Percentiles rank a stretch among this genome's conserved stretches.
Conservation (phyloP, 2,113 vertebrate species). For the Ceyx cyanopectus region DNA sequence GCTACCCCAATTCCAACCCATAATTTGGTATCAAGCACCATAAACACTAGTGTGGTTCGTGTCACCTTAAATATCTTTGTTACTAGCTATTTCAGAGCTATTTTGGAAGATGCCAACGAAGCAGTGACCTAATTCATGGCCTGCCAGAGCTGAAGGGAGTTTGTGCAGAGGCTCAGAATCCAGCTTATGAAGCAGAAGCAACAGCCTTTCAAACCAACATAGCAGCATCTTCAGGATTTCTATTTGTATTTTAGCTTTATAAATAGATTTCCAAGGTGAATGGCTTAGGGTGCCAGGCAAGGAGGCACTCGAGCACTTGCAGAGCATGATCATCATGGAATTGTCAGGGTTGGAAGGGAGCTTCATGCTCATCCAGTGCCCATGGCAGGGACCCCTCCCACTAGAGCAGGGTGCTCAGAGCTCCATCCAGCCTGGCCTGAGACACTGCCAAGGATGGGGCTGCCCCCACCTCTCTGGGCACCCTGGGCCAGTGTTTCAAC, state of each 20-base stretch:
- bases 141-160: not conserved
- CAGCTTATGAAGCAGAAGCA: not conserved
- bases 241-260: not conserved
- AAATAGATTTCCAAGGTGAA: not conserved
- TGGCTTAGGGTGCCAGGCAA: not conserved
- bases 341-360: no score
- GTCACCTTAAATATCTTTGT: not conserved
- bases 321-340: no score
- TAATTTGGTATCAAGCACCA: not conserved
- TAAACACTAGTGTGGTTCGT: not conserved
- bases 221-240: not conserved
- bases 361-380: no score
- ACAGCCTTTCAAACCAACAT: not conserved
- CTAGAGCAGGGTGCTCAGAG: no score
- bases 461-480: no score
- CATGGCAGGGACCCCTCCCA: no score
- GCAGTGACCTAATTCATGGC: conserved; percentile 10
- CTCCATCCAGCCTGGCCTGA: no score
- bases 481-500: no score
- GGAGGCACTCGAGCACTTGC: not conserved
- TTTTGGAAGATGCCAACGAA: conserved; percentile 25
- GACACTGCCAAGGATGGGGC: no score
- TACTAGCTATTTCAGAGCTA: not conserved
- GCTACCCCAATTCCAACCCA: not conserved
- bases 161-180: not conserved